Evolutionary conservation across 2,113 vertebrate species (phyloP), one percentile per base, ranked within the genome.

Genomic region (Egretta garzetta): DNA sequence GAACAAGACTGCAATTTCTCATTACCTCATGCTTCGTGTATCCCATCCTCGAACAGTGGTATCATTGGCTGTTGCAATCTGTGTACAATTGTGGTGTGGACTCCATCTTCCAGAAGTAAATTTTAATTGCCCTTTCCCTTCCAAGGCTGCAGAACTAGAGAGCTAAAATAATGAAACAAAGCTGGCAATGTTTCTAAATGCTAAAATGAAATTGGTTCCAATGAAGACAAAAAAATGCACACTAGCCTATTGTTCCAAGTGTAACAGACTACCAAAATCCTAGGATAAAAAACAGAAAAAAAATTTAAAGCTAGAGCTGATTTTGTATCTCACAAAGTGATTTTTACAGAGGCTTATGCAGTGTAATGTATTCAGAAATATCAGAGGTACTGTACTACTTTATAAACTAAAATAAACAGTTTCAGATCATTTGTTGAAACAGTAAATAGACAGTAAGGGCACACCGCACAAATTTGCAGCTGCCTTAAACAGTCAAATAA

Each of bases 31-130:
- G 90, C 98, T 99, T 88, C 99, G 98, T 3, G 99, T 99, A 96
- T 99, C 99, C 99, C 99, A 99, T 53, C 99, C 99, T 15, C 99
- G 98, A 82, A 99, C 98, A 60, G 98, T 94, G 1, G 99, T 99
- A 95, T 99, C 99, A 5, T 99, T 99, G 6, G 99, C 99, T 4
- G 99, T 99, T 96, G 99, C 99, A 84, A 99, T 98, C 97, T 99
- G 99, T 35, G 99, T 99, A 92, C 99, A 99, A 95, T 99, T 99
- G 98, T 99, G 99, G 93, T 99, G 99, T 1, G 99, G 99, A 97
- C 99, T 99, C 99, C 99, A 99, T 72, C 99, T 99, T 63, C 99
- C 99, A 0, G 99, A 98, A 30, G 99, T 99, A 97, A 99, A 99
- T 98, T 98, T 99, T 96, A 99, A 98, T 96, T 99, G 99, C 47